These are phyloP conservation scores for Leptopilina drosophilae DNA, from an alignment of 2,888 invertebrate species.

Conservation along the genomic window DNA sequence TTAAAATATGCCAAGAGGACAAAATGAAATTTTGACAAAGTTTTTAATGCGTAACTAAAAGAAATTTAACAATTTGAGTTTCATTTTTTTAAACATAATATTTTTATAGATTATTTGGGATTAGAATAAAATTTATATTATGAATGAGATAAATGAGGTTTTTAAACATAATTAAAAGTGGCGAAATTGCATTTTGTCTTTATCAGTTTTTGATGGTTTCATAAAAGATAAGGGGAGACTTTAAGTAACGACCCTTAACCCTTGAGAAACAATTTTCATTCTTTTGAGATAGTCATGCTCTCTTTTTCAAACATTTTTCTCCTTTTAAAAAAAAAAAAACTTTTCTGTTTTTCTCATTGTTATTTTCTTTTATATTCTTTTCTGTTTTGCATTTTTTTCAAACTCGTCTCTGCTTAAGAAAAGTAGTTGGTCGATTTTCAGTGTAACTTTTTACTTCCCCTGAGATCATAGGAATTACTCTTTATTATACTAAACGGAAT, in stretches of 20 bases:
- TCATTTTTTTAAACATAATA: not conserved
- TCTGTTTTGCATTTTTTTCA: not conserved
- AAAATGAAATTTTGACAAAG: not conserved
- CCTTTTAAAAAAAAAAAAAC: not conserved
- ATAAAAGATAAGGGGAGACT: not conserved
- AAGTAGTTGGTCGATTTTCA: slow-evolving; percentile 25
- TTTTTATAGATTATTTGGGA: no score
- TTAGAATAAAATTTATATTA: no score
- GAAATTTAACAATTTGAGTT: not conserved
- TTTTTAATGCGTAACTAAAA: not conserved
- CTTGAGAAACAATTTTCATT: slow-evolving; percentile 48
- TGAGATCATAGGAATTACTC: slow-evolving; percentile 15
- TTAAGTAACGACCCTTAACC: slow-evolving; percentile 33
- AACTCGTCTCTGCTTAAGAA: slow-evolving; percentile 6
- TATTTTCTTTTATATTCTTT: slow-evolving; percentile 27
- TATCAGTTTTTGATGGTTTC: slow-evolving; percentile 33
- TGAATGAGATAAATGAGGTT: no score
- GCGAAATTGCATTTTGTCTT: no score
- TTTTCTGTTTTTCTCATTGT: not conserved
- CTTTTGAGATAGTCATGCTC: slow-evolving; percentile 18
- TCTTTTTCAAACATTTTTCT: slow-evolving; percentile 11
- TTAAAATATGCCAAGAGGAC: not conserved
- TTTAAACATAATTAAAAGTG: no score
- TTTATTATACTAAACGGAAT: slow-evolving; percentile 16
- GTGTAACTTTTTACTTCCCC: slow-evolving; percentile 9